Evolutionary conservation across 2,888 invertebrate genomes (phyloP), one percentile per base, ranked within the genome.

Genomic region (Drosophila buzzatii): DNA sequence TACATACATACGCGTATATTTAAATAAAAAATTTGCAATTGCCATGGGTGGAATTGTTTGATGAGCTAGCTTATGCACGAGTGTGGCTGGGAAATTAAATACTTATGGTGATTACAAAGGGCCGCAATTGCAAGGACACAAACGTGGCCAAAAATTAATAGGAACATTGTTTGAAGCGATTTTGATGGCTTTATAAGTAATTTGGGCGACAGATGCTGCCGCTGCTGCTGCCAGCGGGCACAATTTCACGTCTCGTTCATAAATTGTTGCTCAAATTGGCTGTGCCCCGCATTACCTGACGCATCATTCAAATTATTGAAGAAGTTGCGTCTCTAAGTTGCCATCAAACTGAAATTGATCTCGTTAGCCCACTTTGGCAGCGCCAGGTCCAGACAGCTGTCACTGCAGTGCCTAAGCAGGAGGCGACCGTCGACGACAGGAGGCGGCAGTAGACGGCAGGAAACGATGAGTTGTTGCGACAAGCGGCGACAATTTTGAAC

Each of bases 311-410:
- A 85, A 83, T 81, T 81, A 89, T 89, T 86, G 55, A 76, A 78
- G 78, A 81, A 88, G 73, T 82, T 73, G 71, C 67, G 67, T 71
- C 64, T 67, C 57, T 49, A 35, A 57, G 70, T 56, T 67, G 82
- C 76, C 73, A 80, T 83, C 89, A 86, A 86, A 86, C 84, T 76
- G 84, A 81, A 86, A 85, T 85, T 88, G 86, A 85, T 88, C 85
- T 85, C 85, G 89, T 88, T 88, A 88, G 89, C 67, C 66, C 65
- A 65, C 67, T 57, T 53, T 59, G 55, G 39, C 83, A 64, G 67
- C 57, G 55, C 56, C 69, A 12, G 47, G 41, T 39, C 59, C 75
- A 61, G 77, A 70, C 81, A 79, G 86, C 81, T 88, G 89, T 85
- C 84, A 83, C 88, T 70, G 69, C 69, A 61, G 68, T 62, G 59